Percentiles rank a stretch among this genome's conserved stretches.
Evolutionary conservation across 1,140 invertebrate genomes (phyloP).

Genomic region (Calliphora vicina): DNA sequence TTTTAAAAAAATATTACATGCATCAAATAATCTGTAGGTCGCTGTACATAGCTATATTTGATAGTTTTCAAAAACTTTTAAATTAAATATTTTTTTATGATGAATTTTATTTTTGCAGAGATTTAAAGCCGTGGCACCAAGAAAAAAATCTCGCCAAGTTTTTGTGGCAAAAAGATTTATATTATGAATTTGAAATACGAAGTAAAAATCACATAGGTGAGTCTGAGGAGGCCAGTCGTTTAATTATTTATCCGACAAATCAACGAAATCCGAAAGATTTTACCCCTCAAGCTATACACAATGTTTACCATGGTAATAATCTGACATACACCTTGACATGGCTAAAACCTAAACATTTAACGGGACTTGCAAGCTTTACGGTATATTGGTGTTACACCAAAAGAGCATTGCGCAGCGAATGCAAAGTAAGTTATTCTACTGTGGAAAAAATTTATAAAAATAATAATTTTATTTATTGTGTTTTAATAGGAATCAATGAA

Average conservation of each 20-base stretch:
- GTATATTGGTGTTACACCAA: conserved; percentile 57
- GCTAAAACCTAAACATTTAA: conserved; percentile 44
- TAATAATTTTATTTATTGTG: background rate
- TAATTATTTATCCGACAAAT: conserved; percentile 26
- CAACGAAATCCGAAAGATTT: background rate
- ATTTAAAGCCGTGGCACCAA: background rate
- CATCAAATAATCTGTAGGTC: too few relatives aligned
- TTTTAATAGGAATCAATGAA: conserved; percentile 48
- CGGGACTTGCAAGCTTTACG: conserved; percentile 49
- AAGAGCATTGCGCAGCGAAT: conserved; percentile 49
- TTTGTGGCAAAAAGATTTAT: conserved; percentile 12
- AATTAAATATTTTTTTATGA: background rate
- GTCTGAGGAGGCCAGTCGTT: background rate
- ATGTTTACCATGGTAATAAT: conserved; percentile 52
- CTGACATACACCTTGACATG: conserved; percentile 54
- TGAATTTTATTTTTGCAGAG: conserved; percentile 9
- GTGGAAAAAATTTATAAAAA: background rate
- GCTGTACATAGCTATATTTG: too few relatives aligned
- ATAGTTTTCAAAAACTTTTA: too few relatives aligned
- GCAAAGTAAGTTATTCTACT: conserved; percentile 43
- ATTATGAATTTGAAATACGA: conserved; percentile 35
- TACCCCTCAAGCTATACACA: conserved; percentile 48
- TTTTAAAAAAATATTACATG: too few relatives aligned
- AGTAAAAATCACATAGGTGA: conserved; percentile 40
- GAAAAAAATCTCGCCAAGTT: conserved; percentile 32